phyloP scores from a whole-genome alignment of 2,113 vertebrate species.

The Podarcis muralis region DNA sequence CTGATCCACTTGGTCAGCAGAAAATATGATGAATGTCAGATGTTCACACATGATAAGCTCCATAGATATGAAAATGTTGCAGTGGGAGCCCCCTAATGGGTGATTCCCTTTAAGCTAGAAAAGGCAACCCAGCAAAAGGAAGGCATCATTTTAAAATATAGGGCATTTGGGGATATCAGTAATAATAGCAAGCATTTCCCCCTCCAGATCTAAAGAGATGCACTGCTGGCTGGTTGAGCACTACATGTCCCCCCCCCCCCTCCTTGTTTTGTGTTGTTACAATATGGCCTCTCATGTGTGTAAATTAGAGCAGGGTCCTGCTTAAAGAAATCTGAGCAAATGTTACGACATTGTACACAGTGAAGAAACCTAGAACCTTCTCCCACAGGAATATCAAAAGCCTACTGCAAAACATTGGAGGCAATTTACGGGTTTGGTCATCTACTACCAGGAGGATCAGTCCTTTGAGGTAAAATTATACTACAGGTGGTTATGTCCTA shows the following conservation, averaged over 20 bases:
- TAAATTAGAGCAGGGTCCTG: neutral
- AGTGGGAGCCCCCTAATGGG: constrained; percentile 40
- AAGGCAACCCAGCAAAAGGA: constrained; percentile 31
- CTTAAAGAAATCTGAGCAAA: constrained; percentile 14
- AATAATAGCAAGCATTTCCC: constrained; percentile 40
- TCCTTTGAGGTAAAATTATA: neutral
- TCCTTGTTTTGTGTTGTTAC: neutral
- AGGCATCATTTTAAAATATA: constrained; percentile 43
- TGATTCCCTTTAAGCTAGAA: constrained; percentile 19
- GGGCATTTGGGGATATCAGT: constrained; percentile 3
- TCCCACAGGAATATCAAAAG: neutral
- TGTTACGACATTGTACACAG: neutral
- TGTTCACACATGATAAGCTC: constrained; percentile 57
- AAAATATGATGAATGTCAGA: constrained; percentile 67
- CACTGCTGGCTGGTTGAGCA: neutral
- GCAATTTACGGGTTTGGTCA: neutral
- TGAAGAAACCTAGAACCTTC: neutral
- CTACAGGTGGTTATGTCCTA: neutral
- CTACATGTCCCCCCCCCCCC: neutral
- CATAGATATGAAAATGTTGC: constrained; percentile 52
- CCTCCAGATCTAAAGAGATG: constrained; percentile 17
- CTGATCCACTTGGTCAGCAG: constrained; percentile 63
- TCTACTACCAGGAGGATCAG: neutral
- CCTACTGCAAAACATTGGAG: neutral
- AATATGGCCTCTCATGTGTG: neutral